phyloP scores from a whole-genome alignment of 2,797 vertebrate genomes.

The Cossypha niveicapilla region DNA sequence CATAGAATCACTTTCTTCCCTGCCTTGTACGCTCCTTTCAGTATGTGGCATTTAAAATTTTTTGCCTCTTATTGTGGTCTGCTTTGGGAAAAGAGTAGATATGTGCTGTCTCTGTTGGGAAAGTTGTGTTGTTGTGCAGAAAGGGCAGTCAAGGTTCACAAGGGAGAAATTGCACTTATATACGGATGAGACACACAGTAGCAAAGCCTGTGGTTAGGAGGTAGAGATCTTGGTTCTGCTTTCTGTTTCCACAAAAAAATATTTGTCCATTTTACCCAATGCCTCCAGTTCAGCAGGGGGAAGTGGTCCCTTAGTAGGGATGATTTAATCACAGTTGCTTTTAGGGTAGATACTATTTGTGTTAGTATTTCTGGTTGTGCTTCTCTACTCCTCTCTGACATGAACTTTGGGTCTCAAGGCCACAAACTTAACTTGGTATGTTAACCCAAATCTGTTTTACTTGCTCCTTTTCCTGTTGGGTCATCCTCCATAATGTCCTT shows the following conservation, averaged over 20 bases:
- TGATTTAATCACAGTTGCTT: not conserved
- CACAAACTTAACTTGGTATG: not conserved
- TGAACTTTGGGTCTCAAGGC: not conserved
- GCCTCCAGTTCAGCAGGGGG: fast-evolving
- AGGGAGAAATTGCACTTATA: not conserved
- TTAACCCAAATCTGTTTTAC: not conserved
- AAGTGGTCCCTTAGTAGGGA: fast-evolving
- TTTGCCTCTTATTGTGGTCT: not conserved
- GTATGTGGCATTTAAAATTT: not conserved
- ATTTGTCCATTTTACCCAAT: not conserved
- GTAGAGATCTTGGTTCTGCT: not conserved
- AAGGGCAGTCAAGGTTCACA: not conserved
- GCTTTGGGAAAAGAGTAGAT: not conserved
- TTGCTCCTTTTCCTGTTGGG: not conserved
- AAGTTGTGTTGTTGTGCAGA: not conserved
- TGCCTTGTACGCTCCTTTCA: not conserved
- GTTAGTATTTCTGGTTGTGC: not conserved
- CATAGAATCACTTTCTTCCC: not conserved
- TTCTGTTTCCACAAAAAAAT: not conserved
- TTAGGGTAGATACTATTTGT: not conserved
- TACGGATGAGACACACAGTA: not conserved
- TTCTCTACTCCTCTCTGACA: not conserved
- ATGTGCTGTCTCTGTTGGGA: not conserved
- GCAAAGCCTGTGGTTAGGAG: not conserved
- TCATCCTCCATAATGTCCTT: not conserved